Evolutionary conservation across 2,797 vertebrate species (phyloP).

Genomic region (Pseudotriccus pelzelni): DNA sequence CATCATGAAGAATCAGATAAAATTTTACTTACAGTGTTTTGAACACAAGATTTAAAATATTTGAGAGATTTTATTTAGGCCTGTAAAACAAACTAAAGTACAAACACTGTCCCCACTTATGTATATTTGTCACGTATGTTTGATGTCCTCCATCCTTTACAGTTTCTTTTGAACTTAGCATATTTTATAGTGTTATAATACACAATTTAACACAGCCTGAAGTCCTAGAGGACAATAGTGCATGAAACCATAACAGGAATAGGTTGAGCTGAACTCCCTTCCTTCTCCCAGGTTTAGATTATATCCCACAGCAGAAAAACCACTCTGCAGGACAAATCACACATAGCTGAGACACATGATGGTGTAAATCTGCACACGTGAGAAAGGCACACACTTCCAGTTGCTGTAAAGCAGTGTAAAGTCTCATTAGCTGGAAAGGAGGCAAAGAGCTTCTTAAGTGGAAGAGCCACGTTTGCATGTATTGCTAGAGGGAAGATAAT

Average conservation of each 20-base stretch:
- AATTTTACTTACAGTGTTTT: background rate
- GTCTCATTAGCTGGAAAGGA: background rate
- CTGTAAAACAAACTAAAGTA: background rate
- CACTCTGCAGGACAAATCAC: background rate
- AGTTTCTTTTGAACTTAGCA: background rate
- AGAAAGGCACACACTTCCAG: background rate
- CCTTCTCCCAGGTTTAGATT: background rate
- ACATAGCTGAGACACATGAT: accelerated
- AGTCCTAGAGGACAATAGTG: background rate
- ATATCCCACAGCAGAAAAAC: background rate
- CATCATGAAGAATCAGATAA: background rate
- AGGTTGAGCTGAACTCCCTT: background rate
- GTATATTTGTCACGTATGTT: background rate
- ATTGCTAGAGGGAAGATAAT: background rate
- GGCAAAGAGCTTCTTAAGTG: background rate
- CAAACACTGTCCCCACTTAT: background rate
- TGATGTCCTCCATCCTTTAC: background rate
- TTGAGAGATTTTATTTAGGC: background rate
- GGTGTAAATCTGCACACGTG: background rate
- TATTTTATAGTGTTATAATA: background rate
- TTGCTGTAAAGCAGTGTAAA: background rate
- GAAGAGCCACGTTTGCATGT: background rate
- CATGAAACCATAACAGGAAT: background rate
- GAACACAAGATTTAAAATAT: background rate
- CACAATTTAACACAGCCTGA: background rate